phyloP scores from a whole-genome alignment of 2,888 invertebrate species.

The Acleris sparsana region DNA sequence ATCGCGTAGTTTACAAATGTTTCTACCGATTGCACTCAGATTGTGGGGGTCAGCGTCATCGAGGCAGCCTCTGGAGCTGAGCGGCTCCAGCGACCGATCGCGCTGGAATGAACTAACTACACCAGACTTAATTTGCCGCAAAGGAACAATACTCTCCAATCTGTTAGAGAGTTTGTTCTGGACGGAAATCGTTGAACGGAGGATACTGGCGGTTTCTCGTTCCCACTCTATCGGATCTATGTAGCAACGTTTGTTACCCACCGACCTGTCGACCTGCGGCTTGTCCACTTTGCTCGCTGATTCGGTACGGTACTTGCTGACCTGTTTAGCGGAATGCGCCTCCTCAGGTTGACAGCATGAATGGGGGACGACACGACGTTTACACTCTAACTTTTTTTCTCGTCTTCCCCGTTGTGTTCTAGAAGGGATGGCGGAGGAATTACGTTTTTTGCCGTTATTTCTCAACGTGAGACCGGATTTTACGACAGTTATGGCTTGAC shows the following conservation, averaged over 20 bases:
- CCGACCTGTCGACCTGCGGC: slow-evolving; percentile 72
- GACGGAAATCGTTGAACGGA: slow-evolving; percentile 74
- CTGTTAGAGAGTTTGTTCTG: slow-evolving; percentile 67
- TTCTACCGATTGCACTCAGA: slow-evolving; percentile 73
- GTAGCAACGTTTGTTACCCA: slow-evolving; percentile 81
- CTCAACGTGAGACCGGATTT: slow-evolving; percentile 71
- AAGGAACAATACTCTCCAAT: slow-evolving; percentile 54
- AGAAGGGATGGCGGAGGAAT: slow-evolving; percentile 77
- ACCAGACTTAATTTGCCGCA: slow-evolving; percentile 68
- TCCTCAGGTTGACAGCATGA: slow-evolving; percentile 73
- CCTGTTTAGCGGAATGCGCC: slow-evolving; percentile 49
- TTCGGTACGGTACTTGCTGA: slow-evolving; percentile 71
- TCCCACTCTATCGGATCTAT: slow-evolving; percentile 82
- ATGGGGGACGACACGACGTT: slow-evolving; percentile 68
- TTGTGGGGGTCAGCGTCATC: slow-evolving; percentile 69
- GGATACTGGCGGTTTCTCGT: slow-evolving; percentile 82
- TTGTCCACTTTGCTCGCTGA: slow-evolving; percentile 71
- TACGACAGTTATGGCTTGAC: slow-evolving; percentile 75
- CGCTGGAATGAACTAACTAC: slow-evolving; percentile 54
- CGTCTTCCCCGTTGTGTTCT: slow-evolving; percentile 75
- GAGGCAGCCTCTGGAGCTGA: slow-evolving; percentile 55
- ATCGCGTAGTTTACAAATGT: slow-evolving; percentile 70
- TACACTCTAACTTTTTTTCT: slow-evolving; percentile 75
- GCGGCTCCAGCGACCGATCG: slow-evolving; percentile 46
- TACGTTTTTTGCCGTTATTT: slow-evolving; percentile 75